These are phyloP conservation scores for Mythimna impura DNA, from an alignment of 2,888 invertebrate genomes.

Conservation along the genomic window DNA sequence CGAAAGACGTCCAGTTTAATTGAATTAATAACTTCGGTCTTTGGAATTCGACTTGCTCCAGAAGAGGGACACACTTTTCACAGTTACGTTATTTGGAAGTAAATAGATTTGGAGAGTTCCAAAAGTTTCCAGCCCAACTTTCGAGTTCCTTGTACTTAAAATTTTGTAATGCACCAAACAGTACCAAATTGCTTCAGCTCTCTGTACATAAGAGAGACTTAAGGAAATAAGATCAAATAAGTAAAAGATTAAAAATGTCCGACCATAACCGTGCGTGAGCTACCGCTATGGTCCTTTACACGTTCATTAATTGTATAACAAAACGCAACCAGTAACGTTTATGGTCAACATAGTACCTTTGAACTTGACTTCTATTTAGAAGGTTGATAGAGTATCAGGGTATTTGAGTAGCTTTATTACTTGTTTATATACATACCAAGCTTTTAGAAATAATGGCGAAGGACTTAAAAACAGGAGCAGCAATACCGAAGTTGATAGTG, in stretches of 20 bases:
- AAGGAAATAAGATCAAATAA: constrained; percentile 10
- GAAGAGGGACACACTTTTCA: constrained; percentile 32
- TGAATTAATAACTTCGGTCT: constrained; percentile 31
- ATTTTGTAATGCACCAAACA: constrained; percentile 30
- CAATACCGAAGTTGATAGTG: constrained; percentile 7
- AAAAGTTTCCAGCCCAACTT: constrained; percentile 16
- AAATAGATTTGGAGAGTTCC: constrained; percentile 38
- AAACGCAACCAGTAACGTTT: constrained; percentile 34
- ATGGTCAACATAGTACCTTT: constrained; percentile 41
- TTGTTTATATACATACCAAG: background rate
- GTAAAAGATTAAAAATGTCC: background rate
- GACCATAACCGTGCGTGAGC: constrained; percentile 6
- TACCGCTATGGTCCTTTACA: constrained; percentile 15
- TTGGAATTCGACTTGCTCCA: constrained; percentile 20
- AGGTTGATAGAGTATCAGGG: constrained; percentile 39
- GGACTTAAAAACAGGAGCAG: background rate
- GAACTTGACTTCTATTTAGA: constrained; percentile 53
- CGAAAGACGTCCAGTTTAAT: constrained; percentile 8
- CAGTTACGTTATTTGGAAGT: constrained; percentile 42
- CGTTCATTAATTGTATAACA: constrained; percentile 24
- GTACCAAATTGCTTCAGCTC: constrained; percentile 15
- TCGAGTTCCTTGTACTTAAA: constrained; percentile 25
- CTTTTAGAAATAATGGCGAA: background rate
- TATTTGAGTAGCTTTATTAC: background rate
- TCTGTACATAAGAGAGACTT: background rate